Base-by-base conservation (phyloP, 1,140 invertebrate genomes). In the Drosophila novamexicana region DNA sequence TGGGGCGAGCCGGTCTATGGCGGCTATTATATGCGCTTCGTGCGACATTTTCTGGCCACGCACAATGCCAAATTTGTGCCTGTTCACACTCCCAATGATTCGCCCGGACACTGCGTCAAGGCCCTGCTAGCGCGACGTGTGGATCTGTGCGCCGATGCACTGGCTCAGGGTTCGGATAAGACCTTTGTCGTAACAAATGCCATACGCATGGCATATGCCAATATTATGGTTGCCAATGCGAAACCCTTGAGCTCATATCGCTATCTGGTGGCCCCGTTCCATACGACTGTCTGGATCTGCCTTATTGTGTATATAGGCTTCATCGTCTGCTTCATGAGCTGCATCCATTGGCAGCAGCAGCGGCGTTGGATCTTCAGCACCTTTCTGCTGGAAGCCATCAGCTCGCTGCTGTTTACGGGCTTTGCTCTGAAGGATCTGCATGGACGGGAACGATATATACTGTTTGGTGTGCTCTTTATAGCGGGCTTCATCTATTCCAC, bases 401-500 rank as follows among this genome's bases (percentile, higher is more conserved):
- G 76, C 1, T 88, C 83, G 1, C 44, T 86, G 2, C 34, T 86
- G 2, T 79, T 79, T 6, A 42, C 52, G 0, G 76, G 79, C 0
- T 86, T 86, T 1, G 16, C 42, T 0, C 16, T 86, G 5, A 65
- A 50, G 36, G 39, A 58, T 12, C 44, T 86, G 8, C 72, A 49
- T 0, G 83, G 83, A 1, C 40, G 49, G 0, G 76, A 69, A 1
- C 65, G 72, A 0, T 86, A 82, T 7, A 82, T 86, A 42, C 69
- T 86, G 16, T 88, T 77, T 2, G 63, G 14, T 0, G 79, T 86
- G 6, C 14, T 86, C 1, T 86, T 88, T 7, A 14, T 88, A 1
- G 54, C 72, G 0, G 82, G 82, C 1, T 86, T 86, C 10, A 77
- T 86, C 1, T 86, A 73, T 50, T 88, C 82, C 45, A 86, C 82